Percentiles rank a stretch among this genome's conserved stretches.
phyloP scores from a whole-genome alignment of 2,113 vertebrate species.

The Sander vitreus region DNA sequence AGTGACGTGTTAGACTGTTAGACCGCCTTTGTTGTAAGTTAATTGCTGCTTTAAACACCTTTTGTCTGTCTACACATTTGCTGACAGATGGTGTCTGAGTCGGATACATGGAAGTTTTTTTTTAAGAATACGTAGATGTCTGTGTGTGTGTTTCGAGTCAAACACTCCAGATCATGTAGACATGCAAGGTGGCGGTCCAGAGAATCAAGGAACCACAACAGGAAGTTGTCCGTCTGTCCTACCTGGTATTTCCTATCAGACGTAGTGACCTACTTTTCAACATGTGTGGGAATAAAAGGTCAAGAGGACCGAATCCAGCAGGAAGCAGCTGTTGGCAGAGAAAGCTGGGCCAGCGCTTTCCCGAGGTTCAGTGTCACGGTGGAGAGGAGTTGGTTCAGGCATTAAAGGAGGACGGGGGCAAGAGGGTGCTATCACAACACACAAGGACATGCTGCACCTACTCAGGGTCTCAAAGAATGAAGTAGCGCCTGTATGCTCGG shows the following conservation, averaged over 20 bases:
- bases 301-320: conserved; percentile 38
- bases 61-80: conserved; percentile 8
- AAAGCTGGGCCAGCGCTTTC: conserved; percentile 40
- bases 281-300: conserved; percentile 39
- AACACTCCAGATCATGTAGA: not conserved
- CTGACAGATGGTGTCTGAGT: conserved; percentile 3
- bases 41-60: not conserved
- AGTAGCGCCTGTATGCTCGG: conserved; percentile 15
- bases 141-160: not conserved
- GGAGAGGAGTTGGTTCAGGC: conserved; percentile 36
- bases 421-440: conserved; percentile 10
- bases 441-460: not conserved
- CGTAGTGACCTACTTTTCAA: conserved; percentile 60
- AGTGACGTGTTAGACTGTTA: not conserved
- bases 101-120: not conserved
- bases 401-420: not conserved
- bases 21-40: not conserved
- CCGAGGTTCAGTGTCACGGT: conserved; percentile 59
- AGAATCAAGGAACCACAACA: conserved; percentile 33
- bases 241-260: conserved; percentile 64
- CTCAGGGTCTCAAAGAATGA: not conserved
- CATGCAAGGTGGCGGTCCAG: not conserved
- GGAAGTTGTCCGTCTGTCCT: conserved; percentile 39
- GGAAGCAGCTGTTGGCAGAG: conserved; percentile 70
- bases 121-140: not conserved